Evolutionary conservation across 2,797 vertebrate species (phyloP).

Genomic region (Oreonectes daqikongensis): DNA sequence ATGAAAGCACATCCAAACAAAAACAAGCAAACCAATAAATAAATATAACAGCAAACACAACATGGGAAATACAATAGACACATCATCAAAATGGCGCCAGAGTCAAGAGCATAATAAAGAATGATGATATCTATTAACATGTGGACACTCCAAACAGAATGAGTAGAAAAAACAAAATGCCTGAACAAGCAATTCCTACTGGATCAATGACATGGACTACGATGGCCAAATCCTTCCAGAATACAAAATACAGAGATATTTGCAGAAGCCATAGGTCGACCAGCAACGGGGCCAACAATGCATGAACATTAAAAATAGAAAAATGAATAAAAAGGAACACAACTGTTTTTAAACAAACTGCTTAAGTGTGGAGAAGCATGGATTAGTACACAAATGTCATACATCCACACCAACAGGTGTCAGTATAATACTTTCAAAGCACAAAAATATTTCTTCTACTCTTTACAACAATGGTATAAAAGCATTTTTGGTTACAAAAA

Average conservation of each 20-base stretch:
- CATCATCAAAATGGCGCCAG: not conserved
- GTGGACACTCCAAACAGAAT: not conserved
- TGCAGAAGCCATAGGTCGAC: no score
- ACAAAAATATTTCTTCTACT: no score
- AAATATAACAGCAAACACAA: not conserved
- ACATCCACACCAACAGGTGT: not conserved
- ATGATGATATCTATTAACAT: not conserved
- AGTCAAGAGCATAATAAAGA: not conserved
- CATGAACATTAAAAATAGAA: no score
- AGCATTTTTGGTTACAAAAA: no score
- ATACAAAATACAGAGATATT: no score
- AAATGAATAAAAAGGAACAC: no score
- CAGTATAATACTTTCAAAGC: not conserved
- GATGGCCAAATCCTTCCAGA: not conserved
- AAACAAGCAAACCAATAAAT: slow-evolving; percentile 1
- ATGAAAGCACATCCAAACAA: not conserved
- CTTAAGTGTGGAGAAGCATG: not conserved
- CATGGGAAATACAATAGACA: not conserved
- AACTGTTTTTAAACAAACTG: not conserved
- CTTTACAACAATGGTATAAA: no score
- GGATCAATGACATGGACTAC: not conserved
- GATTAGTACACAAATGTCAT: not conserved
- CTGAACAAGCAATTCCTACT: not conserved
- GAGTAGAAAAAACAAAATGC: not conserved
- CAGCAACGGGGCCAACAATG: no score